A percentile compares a stretch with the other conserved stretches of the same genome.
phyloP scores from a whole-genome alignment of 1,140 invertebrate genomes.

The Diprion similis region DNA sequence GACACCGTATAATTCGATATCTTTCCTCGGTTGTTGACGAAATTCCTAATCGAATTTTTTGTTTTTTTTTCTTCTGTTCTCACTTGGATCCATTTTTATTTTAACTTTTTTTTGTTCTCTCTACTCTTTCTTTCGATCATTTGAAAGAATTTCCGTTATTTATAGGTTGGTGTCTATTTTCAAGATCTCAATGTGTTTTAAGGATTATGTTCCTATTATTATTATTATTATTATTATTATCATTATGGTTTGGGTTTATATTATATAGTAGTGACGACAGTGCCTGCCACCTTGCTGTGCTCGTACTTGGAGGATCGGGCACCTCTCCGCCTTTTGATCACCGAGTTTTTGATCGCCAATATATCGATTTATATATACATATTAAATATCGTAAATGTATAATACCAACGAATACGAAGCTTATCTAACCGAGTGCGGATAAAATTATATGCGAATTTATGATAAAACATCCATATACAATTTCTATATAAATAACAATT shows the following conservation, averaged over 20 bases:
- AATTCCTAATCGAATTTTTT: not conserved
- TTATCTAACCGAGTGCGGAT: not conserved
- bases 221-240: conserved; percentile 33
- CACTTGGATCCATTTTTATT: conserved; percentile 24
- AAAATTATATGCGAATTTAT: too few relatives aligned
- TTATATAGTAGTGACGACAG: conserved; percentile 47
- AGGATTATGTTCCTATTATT: conserved; percentile 29
- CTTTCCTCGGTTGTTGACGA: too few relatives aligned
- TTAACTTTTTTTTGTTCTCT: conserved; percentile 15
- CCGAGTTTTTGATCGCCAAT: conserved; percentile 33
- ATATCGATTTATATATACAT: not conserved
- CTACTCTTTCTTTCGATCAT: conserved; percentile 22
- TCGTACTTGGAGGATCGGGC: conserved; percentile 52
- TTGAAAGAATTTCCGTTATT: conserved; percentile 23
- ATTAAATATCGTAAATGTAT: not conserved
- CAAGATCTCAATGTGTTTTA: conserved; percentile 29
- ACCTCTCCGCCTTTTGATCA: conserved; percentile 37
- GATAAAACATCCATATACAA: too few relatives aligned
- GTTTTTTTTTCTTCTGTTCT: too few relatives aligned
- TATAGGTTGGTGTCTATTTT: conserved; percentile 30
- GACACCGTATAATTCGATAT: too few relatives aligned
- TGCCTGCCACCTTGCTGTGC: conserved; percentile 53
- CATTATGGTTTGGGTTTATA: conserved; percentile 35
- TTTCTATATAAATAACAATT: too few relatives aligned
- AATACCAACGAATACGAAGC: not conserved